Evolutionary conservation across 92 coral and sea anemone genomes (phyloP).

Genomic region (Palythoa grandiflora): DNA sequence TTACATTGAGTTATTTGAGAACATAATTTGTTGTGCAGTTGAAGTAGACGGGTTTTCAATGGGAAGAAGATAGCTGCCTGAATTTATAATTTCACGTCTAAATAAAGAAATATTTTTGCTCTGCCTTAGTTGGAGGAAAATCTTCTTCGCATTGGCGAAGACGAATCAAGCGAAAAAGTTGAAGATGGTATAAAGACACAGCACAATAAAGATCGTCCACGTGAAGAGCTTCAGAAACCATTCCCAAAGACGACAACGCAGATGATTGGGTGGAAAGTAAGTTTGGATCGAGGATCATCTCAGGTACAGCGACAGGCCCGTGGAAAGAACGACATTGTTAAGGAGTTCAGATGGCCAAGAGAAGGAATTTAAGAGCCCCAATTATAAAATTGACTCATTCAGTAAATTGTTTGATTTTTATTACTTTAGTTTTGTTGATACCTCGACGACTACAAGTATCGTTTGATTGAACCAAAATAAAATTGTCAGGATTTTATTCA

Average conservation of each 20-base stretch:
- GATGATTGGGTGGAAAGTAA: conserved; percentile 81
- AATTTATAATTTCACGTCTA: too few relatives aligned
- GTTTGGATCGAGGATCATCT: conserved; percentile 14
- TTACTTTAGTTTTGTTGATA: too few relatives aligned
- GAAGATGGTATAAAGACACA: conserved; percentile 7
- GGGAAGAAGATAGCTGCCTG: too few relatives aligned
- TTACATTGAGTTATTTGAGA: too few relatives aligned
- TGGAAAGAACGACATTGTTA: conserved; percentile 76
- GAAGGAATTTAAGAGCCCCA: conserved; percentile 66
- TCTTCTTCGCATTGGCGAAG: conserved; percentile 65
- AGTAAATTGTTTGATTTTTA: too few relatives aligned
- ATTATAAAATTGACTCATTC: too few relatives aligned
- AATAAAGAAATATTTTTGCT: background rate
- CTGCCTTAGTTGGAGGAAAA: conserved; percentile 57
- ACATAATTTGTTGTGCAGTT: too few relatives aligned
- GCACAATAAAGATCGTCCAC: conserved; percentile 29
- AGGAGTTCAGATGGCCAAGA: conserved; percentile 78
- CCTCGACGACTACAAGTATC: too few relatives aligned
- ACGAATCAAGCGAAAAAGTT: conserved; percentile 27
- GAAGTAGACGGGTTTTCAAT: too few relatives aligned
- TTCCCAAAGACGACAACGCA: conserved; percentile 79
- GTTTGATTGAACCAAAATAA: too few relatives aligned
- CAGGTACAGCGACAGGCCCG: conserved; percentile 65
- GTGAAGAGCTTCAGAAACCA: conserved; percentile 21
- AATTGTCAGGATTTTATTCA: too few relatives aligned